Percentiles rank a stretch among this genome's conserved stretches.
Conservation (phyloP, 2,113 vertebrate genomes). For the Melanerpes formicivorus region DNA sequence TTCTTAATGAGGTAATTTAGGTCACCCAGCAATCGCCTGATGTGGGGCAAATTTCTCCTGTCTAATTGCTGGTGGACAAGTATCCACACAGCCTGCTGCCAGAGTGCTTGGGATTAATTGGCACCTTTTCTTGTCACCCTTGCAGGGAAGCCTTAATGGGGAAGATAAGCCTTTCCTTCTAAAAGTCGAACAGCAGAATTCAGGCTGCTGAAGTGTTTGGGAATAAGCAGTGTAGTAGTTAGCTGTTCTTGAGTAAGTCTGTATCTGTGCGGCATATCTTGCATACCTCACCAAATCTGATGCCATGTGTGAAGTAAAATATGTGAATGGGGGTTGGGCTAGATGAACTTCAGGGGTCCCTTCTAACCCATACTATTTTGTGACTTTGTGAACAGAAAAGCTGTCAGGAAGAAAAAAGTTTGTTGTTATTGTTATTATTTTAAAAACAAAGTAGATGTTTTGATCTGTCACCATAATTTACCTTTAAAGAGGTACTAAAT, state of each 20-base stretch:
- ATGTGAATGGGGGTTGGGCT: background rate
- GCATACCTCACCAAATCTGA: background rate
- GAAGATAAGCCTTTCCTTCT: background rate
- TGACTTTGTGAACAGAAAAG: background rate
- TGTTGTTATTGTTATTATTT: background rate
- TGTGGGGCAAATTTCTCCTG: slow-evolving; percentile 11
- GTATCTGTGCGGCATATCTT: background rate
- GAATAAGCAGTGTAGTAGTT: background rate
- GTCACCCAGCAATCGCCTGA: slow-evolving; percentile 36
- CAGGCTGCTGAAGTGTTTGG: background rate
- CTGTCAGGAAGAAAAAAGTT: background rate
- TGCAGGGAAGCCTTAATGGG: background rate
- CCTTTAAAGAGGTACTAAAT: background rate
- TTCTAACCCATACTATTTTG: background rate
- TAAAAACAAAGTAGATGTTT: background rate
- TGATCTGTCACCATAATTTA: background rate
- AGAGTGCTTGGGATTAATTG: background rate
- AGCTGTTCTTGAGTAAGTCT: background rate
- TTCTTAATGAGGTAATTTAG: slow-evolving; percentile 60
- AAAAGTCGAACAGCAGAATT: background rate
- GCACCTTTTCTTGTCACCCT: background rate
- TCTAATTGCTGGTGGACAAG: background rate
- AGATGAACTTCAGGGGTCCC: background rate
- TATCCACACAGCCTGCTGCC: background rate
- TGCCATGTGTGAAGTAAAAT: background rate